Conservation (phyloP, 2,888 invertebrate genomes). For the Ectemnius lituratus region DNA sequence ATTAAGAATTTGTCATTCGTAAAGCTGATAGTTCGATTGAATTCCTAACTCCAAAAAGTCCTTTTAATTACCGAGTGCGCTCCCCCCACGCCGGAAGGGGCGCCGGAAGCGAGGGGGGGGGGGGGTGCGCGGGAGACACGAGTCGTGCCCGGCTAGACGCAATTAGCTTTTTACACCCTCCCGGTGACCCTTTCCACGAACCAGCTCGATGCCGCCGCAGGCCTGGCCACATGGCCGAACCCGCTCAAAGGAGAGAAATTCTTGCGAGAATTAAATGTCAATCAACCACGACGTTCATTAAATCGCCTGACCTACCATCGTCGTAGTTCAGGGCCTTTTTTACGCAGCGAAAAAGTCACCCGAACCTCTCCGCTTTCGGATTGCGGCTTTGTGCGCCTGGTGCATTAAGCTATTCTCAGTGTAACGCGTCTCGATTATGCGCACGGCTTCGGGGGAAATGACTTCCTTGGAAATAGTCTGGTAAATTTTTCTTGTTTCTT, state of each 20-base stretch:
- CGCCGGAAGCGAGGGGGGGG: background rate
- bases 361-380: slow-evolving; percentile 1
- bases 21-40: slow-evolving; percentile 65
- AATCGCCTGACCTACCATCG: slow-evolving; percentile 34
- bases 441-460: too few relatives aligned
- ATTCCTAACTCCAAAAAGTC: slow-evolving; percentile 68
- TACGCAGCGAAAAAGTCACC: background rate
- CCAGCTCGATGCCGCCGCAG: too few relatives aligned
- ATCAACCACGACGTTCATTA: slow-evolving; percentile 71
- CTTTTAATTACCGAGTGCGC: slow-evolving; percentile 68
- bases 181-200: slow-evolving; percentile 31
- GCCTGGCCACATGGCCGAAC: slow-evolving; percentile 8
- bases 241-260: slow-evolving; percentile 65
- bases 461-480: too few relatives aligned
- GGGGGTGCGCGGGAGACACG: slow-evolving; percentile 20
- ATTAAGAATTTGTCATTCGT: slow-evolving; percentile 34
- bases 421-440: too few relatives aligned
- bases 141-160: slow-evolving; percentile 52
- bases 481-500: too few relatives aligned
- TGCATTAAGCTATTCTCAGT: background rate
- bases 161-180: slow-evolving; percentile 71
- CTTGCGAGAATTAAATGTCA: slow-evolving; percentile 72
- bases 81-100: too few relatives aligned
- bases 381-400: background rate
- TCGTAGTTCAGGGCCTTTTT: slow-evolving; percentile 30